phyloP scores from a whole-genome alignment of 2,888 invertebrate species.

The Autographa pulchrina region DNA sequence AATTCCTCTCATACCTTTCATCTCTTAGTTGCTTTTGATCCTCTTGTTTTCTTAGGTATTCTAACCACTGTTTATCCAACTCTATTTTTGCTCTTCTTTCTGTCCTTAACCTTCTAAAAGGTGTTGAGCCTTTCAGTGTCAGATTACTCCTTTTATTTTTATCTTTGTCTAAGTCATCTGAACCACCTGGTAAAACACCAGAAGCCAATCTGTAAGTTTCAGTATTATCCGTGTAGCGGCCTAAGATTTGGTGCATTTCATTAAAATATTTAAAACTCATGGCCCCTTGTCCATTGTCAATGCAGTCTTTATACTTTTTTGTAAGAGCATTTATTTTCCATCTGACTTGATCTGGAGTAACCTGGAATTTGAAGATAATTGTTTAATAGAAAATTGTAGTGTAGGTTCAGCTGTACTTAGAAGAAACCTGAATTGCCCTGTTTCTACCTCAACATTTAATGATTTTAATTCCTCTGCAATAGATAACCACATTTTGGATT shows the following conservation, averaged over 20 bases:
- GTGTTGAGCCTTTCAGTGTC: conserved; percentile 64
- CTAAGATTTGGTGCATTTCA: conserved; percentile 81
- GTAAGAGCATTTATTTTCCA: conserved; percentile 82
- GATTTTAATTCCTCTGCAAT: conserved; percentile 78
- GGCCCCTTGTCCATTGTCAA: conserved; percentile 75
- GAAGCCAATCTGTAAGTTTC: conserved; percentile 75
- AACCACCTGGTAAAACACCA: conserved; percentile 66
- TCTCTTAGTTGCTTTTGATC: conserved; percentile 73
- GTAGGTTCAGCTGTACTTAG: not conserved
- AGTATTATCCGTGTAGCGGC: conserved; percentile 69
- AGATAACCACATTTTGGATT: conserved; percentile 80
- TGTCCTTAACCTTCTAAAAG: conserved; percentile 74
- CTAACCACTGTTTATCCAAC: conserved; percentile 79
- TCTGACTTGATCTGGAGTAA: conserved; percentile 78
- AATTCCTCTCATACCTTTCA: conserved; percentile 76
- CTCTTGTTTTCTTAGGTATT: conserved; percentile 77
- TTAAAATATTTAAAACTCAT: conserved; percentile 77
- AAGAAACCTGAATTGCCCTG: not conserved
- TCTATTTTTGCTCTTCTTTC: conserved; percentile 78
- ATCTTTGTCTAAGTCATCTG: conserved; percentile 63
- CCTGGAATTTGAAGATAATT: conserved; percentile 57
- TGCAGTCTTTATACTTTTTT: conserved; percentile 79
- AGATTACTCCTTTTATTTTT: conserved; percentile 64
- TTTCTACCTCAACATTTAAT: conserved; percentile 72
- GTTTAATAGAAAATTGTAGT: not conserved